Evolutionary conservation across 2,888 invertebrate species (phyloP).

Genomic region (Epinotia nisella): DNA sequence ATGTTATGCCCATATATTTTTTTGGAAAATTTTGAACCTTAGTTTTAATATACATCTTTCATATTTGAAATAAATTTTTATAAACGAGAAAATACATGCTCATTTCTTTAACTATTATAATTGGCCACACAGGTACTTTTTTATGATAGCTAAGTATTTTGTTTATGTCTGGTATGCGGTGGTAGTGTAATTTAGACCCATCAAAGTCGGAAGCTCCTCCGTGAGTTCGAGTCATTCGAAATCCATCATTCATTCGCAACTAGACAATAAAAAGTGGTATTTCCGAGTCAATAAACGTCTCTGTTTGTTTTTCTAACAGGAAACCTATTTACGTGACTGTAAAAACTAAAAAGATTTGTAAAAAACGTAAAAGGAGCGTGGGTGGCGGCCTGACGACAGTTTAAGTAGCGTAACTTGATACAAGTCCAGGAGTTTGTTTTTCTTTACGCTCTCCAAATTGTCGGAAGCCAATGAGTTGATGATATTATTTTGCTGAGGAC

Average conservation of each 20-base stretch:
- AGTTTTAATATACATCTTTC: too few species aligned
- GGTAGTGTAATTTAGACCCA: conserved; percentile 56
- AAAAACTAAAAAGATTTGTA: conserved; percentile 69
- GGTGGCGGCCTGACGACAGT: conserved; percentile 82
- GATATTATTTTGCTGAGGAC: conserved; percentile 67
- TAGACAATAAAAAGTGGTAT: conserved; percentile 73
- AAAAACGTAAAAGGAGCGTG: conserved; percentile 72
- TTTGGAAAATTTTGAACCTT: too few species aligned
- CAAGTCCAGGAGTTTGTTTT: conserved; percentile 77
- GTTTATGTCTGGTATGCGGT: conserved; percentile 17
- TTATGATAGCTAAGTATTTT: conserved; percentile 10
- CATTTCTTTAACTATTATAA: background rate
- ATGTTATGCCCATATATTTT: too few species aligned
- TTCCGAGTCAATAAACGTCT: conserved; percentile 78
- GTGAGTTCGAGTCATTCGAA: conserved; percentile 73
- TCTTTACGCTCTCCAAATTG: conserved; percentile 70
- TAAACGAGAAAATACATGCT: too few species aligned
- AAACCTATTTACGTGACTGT: conserved; percentile 75
- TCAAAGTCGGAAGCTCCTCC: conserved; percentile 68
- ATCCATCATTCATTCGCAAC: conserved; percentile 81
- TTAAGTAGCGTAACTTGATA: conserved; percentile 81
- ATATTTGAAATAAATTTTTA: too few species aligned
- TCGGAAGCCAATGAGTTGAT: conserved; percentile 73
- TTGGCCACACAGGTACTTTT: background rate
- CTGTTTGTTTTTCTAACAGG: conserved; percentile 84